Evolutionary conservation across 2,888 invertebrate species (phyloP), one percentile per base, ranked within the genome.

Genomic region (Drosophila atripex): DNA sequence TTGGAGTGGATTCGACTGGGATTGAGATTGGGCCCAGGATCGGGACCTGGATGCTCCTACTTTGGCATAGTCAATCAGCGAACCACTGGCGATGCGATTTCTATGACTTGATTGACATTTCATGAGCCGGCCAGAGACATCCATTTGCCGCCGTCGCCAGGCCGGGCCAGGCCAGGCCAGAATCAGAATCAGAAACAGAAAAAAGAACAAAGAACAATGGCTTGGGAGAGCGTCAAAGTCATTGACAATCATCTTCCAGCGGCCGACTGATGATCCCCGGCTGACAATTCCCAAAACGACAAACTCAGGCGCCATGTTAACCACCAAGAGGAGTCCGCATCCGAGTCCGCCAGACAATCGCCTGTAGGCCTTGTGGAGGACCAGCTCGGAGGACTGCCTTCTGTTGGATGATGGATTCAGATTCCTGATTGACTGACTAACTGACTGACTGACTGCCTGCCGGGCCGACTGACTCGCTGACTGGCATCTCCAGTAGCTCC

Each of bases 301-400:
- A 89, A 89, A 90, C 89, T 88, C 88, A 90, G 91, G 90, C 90
- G 90, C 90, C 90, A 90, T 90, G 90, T 91, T 89, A 87, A 82
- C 77, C 79, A 86, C 80, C 88, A 83, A 75, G 73, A 75, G 73
- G 72, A 77, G 28, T 28, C 28, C 28, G 9, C 21, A 23, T 28
- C 76, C 21, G 5, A 23, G 4, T 75, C 77, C 72, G 76, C 76
- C 77, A 83, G 68, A 71, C 75, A 69, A 71, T 66, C 66, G 45
- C 60, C 50, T 49, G 41, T 43, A 35, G 55, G 55, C n/a, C 25
- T 16, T 63, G 60, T 61, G 38, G 23, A n/a, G 23, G 23, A n/a
- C 64, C 47, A 58, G 35, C n/a, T 25, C 18, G 39, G 39, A 41
- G 39, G 39, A 16, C 39, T 18, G 39, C 58, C 35, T 2, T 23